Base-by-base conservation (phyloP, 2,888 invertebrate species). In the Empis stercorea region DNA sequence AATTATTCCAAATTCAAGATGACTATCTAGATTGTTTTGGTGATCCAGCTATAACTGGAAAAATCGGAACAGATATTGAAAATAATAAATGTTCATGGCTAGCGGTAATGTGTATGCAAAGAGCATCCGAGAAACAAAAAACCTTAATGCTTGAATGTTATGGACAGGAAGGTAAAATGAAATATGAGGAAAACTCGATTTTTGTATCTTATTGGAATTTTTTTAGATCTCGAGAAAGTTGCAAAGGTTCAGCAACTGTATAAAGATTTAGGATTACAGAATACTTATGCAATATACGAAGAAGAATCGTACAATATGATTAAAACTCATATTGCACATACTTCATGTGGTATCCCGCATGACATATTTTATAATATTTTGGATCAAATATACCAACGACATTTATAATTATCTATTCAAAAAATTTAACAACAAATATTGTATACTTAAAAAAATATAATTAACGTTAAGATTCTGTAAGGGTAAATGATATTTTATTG, bases 31-130 rank as follows among this genome's bases (percentile, higher is more conserved):
- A 95, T 65, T 91, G 88, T 62, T 97, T 85, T 65, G 95, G 94
- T 1, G 82, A 93, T 64, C 79, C 86, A 14, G 73, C 77, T 10
- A 74, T 86, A 3, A 93, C 84, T 1, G 97, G 96, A 9, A 99
- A 96, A 72, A 72, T 78, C 36, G 89, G 93, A 30, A 87, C 83
- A 0, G 96, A 97, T 63, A 95, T 99, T 56, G 79, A 85, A 69
- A 92, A 95, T 57, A 94, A 94, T 30, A 97, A 96, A 71, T 97
- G 96, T 69, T 82, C 92, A 0, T 99, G 97, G 97, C 71, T 95
- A 30, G 81, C 88, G 2, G 88, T 94, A 1, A 84, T 87, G 1
- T 94, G 94, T 10, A 71, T 94, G 51, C 85, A 91, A 65, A 75
- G 84, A 46, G 86, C 84, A 1, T 78, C 76, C 41, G 73, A 79